Evolutionary conservation across 2,797 vertebrate genomes (phyloP).

Genomic region (Kryptopterus vitreolus): DNA sequence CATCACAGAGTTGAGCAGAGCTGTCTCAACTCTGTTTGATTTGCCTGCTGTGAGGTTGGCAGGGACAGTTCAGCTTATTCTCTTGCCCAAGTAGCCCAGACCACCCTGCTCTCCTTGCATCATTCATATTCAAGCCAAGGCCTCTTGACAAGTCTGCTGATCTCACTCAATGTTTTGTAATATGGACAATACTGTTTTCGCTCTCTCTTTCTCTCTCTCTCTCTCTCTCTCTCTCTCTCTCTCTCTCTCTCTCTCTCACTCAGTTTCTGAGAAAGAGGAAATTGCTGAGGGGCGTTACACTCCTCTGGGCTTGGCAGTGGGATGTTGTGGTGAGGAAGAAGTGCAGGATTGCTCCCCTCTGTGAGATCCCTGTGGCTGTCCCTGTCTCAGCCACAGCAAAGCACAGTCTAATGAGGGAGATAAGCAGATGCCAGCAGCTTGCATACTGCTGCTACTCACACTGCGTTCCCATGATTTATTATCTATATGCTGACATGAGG

Average conservation of each 20-base stretch:
- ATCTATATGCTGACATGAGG: constrained; percentile 46
- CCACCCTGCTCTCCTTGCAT: constrained; percentile 84
- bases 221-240: constrained; percentile 30
- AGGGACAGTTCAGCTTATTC: constrained; percentile 74
- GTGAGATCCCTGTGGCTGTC: constrained; percentile 63
- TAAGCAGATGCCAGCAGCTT: constrained; percentile 55
- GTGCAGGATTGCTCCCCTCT: constrained; percentile 68
- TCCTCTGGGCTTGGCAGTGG: constrained; percentile 71
- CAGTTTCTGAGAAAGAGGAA: constrained; percentile 62
- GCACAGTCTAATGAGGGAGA: constrained; percentile 60
- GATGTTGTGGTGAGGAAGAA: constrained; percentile 70
- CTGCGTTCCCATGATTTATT: constrained; percentile 52
- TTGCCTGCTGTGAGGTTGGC: constrained; percentile 71
- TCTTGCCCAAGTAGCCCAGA: constrained; percentile 73
- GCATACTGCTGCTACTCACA: constrained; percentile 48
- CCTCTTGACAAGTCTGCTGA: constrained; percentile 85
- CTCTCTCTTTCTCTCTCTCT: constrained; percentile 25
- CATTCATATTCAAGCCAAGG: constrained; percentile 86
- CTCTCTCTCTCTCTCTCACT: constrained; percentile 30
- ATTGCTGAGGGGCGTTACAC: constrained; percentile 76
- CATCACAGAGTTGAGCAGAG: constrained; percentile 52
- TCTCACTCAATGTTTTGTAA: constrained; percentile 86
- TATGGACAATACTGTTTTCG: constrained; percentile 80
- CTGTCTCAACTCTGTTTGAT: constrained; percentile 61
- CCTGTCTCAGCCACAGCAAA: constrained; percentile 56